These are phyloP conservation scores for Notamacropus eugenii DNA, from an alignment of 2,797 vertebrate genomes.

Conservation along the genomic window DNA sequence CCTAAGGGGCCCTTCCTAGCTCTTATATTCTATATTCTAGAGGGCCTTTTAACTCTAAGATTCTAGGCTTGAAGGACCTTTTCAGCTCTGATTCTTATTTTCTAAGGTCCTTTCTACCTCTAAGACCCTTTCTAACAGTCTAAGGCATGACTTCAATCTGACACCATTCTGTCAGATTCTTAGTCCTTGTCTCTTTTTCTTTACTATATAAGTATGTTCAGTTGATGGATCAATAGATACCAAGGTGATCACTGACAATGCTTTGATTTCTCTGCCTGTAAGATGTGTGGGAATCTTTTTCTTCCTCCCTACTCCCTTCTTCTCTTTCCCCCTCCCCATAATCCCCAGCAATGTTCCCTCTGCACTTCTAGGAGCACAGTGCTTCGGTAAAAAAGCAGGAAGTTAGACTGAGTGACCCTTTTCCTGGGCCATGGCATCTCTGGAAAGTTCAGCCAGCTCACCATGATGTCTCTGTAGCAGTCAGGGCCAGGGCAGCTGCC, in stretches of 20 bases:
- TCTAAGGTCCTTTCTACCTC: not conserved
- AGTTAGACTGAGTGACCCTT: not conserved
- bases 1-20: not conserved
- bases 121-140: not conserved
- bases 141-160: not conserved
- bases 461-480: slow-evolving; percentile 73
- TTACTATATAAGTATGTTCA: not conserved
- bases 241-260: not conserved
- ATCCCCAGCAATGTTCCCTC: not conserved
- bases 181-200: not conserved
- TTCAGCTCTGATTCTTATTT: not conserved
- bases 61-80: not conserved
- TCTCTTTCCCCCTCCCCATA: not conserved
- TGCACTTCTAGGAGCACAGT: not conserved
- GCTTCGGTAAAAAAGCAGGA: not conserved
- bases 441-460: slow-evolving; percentile 70
- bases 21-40: not conserved
- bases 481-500: slow-evolving; percentile 85
- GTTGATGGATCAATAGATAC: not conserved
- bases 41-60: not conserved
- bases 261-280: not conserved
- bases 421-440: not conserved
- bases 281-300: not conserved
- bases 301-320: not conserved
- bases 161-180: not conserved